Evolutionary conservation across 2,888 invertebrate genomes (phyloP).

Genomic region (Drosophila monieri): DNA sequence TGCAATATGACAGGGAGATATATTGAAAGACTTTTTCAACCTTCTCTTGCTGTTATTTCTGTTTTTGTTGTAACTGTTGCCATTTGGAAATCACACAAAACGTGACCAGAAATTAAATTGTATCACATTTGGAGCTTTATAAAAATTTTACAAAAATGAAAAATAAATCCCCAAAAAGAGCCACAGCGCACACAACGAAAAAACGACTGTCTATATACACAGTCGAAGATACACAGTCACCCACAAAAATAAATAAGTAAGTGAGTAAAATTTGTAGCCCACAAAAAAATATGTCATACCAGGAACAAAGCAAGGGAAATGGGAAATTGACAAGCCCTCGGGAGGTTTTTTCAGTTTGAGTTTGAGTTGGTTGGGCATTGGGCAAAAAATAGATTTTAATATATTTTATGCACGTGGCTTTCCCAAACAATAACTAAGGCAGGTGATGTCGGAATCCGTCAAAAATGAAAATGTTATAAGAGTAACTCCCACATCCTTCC

Average conservation of each 20-base stretch:
- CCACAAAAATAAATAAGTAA: constrained; percentile 26
- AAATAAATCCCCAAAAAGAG: constrained; percentile 65
- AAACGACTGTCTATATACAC: constrained; percentile 4
- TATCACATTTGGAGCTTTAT: constrained; percentile 54
- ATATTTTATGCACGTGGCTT: constrained; percentile 56
- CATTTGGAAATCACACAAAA: constrained; percentile 68
- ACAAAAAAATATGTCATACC: constrained; percentile 27
- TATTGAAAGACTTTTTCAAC: constrained; percentile 53
- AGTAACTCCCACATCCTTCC: constrained; percentile 26
- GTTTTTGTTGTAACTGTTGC: constrained; percentile 48
- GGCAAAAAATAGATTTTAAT: constrained; percentile 56
- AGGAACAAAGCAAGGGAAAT: constrained; percentile 7
- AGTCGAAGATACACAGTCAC: neutral
- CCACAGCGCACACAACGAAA: constrained; percentile 37
- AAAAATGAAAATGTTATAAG: constrained; percentile 49
- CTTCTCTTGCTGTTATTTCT: constrained; percentile 3
- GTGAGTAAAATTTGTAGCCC: constrained; percentile 13
- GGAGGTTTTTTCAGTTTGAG: constrained; percentile 1
- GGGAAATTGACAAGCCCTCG: constrained; percentile 18
- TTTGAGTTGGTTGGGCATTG: neutral
- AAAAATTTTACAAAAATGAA: constrained; percentile 68
- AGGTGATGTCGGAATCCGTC: constrained; percentile 69
- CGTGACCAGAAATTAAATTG: constrained; percentile 76
- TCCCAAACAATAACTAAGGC: constrained; percentile 43
- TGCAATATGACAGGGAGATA: constrained; percentile 47